Evolutionary conservation across 37 sponge, comb jelly and placozoan genomes (phyloP), one percentile per base, ranked within the genome.

Genomic region (Theonella swinhoei): DNA sequence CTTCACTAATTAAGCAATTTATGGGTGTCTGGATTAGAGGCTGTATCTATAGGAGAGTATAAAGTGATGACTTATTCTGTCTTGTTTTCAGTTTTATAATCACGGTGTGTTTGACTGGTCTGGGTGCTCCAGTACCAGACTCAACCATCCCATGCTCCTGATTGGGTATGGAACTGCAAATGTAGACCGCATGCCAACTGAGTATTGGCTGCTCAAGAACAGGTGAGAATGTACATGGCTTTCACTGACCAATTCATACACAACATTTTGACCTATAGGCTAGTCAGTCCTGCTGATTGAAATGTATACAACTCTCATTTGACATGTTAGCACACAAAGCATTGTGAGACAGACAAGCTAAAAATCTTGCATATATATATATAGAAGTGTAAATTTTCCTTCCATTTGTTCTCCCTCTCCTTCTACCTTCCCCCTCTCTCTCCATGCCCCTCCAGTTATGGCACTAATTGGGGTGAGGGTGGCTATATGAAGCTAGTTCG

Each of bases 141-240:
- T 79, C 9, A 80, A 72, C 20, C 87, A 87, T 42, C 38, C 80
- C 2, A 37, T 79, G 65, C 73, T 87, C 23, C 24, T 80, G n/a
- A 80, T 80, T 73, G 87, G 87, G 32, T 87, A 87, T 73, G 87
- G 87, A 32, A 17, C 7, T 14, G 79, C 63, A 4, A 37, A 78
- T 33, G 86, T 77, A 23, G 84, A 82, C 4, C 7, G 54, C 14
- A 14, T 47, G 54, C 14, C 7, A 7, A 76, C 82, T 74, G 85
- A 90, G 28, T 96, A 91, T 79, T 96, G 84, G 87, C 76, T 96
- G 24, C 91, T 96, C 1, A 96, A 96, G 81, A 96, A 96, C 91
- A 82, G 82, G 82, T 82, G 54, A 17, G 14, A 14, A 17, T 7
- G 7, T 7, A 14, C 54, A 17, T 47, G 11, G 14, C 14, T 17